A percentile compares a stretch with the other conserved stretches of the same genome.
These are phyloP conservation scores for Calliscelio sp. DNA, from an alignment of 2,888 invertebrate species.

Conservation along the genomic window DNA sequence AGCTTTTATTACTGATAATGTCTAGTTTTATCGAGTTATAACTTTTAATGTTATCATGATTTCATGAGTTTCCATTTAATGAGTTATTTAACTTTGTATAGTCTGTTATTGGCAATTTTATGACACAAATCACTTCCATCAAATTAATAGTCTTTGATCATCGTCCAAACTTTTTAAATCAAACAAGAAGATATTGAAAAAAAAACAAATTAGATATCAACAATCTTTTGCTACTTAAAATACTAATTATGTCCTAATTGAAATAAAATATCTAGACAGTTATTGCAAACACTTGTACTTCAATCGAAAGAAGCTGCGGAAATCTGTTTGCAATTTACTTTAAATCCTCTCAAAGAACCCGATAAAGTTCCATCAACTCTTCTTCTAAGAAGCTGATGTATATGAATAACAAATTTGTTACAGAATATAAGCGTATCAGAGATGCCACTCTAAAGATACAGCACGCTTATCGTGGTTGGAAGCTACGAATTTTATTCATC, in stretches of 20 bases:
- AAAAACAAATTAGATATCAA: too few relatives aligned
- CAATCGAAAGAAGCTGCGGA: not conserved
- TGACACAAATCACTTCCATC: too few relatives aligned
- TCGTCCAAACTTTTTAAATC: too few relatives aligned
- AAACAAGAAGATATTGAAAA: too few relatives aligned
- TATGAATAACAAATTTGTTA: slow-evolving; percentile 51
- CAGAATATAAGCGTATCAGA: slow-evolving; percentile 89
- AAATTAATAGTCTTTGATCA: too few relatives aligned
- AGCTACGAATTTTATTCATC: slow-evolving; percentile 92
- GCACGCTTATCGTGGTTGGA: slow-evolving; percentile 95
- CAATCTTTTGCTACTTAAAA: too few relatives aligned
- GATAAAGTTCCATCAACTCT: slow-evolving; percentile 26
- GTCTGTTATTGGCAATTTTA: not conserved
- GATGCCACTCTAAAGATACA: slow-evolving; percentile 92
- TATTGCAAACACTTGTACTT: not conserved
- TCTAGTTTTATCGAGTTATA: not conserved
- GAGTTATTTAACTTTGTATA: not conserved
- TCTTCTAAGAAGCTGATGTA: slow-evolving; percentile 13
- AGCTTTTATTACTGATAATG: not conserved
- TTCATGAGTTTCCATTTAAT: not conserved
- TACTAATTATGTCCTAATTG: too few relatives aligned
- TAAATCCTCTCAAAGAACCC: not conserved
- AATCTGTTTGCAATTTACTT: slow-evolving; percentile 10
- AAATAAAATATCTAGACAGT: not conserved
- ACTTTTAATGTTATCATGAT: not conserved